Conservation (phyloP, 2,797 vertebrate genomes). For the Ctenochaetus hawaiiensis region DNA sequence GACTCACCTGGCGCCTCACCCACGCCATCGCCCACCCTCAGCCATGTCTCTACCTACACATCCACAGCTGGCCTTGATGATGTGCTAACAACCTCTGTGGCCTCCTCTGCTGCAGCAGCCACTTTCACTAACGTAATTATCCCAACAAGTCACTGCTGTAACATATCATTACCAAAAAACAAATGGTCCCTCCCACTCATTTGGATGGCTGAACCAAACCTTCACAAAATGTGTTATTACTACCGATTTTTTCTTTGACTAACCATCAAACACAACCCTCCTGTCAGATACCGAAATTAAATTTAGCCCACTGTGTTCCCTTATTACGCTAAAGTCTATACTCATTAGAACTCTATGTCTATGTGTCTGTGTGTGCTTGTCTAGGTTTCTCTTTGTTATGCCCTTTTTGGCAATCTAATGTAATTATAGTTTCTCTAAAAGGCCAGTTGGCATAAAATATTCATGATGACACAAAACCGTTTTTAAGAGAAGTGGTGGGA, state of each 20-base stretch:
- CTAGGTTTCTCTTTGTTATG: slow-evolving; percentile 38
- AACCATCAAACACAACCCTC: slow-evolving; percentile 53
- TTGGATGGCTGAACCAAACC: slow-evolving; percentile 58
- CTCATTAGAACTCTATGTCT: slow-evolving; percentile 35
- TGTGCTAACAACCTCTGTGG: slow-evolving; percentile 77
- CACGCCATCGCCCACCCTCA: slow-evolving; percentile 92
- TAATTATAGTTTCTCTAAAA: slow-evolving; percentile 25
- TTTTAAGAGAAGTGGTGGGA: slow-evolving; percentile 17
- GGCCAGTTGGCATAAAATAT: slow-evolving; percentile 52
- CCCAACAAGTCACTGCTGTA: slow-evolving; percentile 73
- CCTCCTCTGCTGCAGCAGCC: slow-evolving; percentile 85
- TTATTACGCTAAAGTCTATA: slow-evolving; percentile 44
- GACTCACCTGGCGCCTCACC: slow-evolving; percentile 88
- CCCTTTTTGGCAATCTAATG: slow-evolving; percentile 20
- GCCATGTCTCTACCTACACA: slow-evolving; percentile 88
- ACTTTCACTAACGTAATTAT: slow-evolving; percentile 92
- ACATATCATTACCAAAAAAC: slow-evolving; percentile 59
- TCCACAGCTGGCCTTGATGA: slow-evolving; percentile 77
- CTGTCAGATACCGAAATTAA: slow-evolving; percentile 41
- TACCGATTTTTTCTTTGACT: slow-evolving; percentile 59
- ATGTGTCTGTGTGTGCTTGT: slow-evolving; percentile 44
- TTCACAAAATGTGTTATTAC: slow-evolving; percentile 44
- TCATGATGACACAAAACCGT: slow-evolving; percentile 27
- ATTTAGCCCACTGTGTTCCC: slow-evolving; percentile 29
- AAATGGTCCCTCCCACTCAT: slow-evolving; percentile 40